These are phyloP conservation scores for Mormyrops attenuatus DNA, from an alignment of 2,797 vertebrate species.

Conservation along the genomic window DNA sequence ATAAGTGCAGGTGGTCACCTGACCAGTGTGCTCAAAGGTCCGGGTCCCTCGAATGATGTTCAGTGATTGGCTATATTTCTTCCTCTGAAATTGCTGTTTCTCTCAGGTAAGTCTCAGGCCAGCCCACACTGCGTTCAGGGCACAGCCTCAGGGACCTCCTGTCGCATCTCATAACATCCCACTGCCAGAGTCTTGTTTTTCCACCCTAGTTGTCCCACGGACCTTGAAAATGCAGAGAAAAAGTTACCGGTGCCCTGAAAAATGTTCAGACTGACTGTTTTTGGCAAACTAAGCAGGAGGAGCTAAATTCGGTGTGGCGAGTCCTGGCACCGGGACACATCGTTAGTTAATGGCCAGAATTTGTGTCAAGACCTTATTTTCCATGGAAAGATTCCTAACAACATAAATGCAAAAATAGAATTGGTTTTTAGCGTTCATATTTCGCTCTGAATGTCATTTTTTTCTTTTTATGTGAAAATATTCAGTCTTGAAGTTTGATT, in stretches of 20 bases:
- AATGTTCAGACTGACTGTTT: neutral
- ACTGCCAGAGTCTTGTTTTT: neutral
- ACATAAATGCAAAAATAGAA: neutral
- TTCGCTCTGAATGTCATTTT: neutral
- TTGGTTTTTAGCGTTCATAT: neutral
- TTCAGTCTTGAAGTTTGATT: neutral
- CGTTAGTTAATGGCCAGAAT: neutral
- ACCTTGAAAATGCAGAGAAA: neutral
- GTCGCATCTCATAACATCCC: constrained; percentile 1
- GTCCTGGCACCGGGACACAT: neutral
- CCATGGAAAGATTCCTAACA: neutral
- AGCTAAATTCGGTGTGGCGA: neutral
- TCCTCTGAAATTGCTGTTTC: neutral
- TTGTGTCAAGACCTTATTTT: neutral
- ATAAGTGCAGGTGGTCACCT: neutral
- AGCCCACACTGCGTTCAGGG: neutral
- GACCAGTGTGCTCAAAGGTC: neutral
- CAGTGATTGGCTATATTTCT: neutral
- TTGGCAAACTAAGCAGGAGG: neutral
- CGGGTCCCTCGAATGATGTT: neutral
- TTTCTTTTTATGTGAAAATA: neutral
- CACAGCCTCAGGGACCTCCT: neutral
- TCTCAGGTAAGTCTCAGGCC: no score
- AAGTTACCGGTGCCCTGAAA: constrained; percentile 4
- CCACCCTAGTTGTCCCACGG: neutral